phyloP scores from a whole-genome alignment of 2,888 invertebrate genomes.

The Ptychoptera albimana region DNA sequence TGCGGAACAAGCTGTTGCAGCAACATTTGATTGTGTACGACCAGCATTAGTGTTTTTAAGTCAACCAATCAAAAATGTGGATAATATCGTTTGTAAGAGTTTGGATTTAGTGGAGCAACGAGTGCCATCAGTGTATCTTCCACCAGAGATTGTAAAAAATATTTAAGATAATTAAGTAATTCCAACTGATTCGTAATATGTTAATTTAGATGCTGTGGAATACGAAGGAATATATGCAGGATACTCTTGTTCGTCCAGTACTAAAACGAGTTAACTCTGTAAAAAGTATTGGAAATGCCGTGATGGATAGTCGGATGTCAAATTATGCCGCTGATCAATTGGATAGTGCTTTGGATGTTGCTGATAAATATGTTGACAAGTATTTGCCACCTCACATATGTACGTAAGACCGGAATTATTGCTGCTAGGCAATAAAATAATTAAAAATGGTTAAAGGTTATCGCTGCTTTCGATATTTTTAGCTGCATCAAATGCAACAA shows the following conservation, averaged over 20 bases:
- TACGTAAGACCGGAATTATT: too few species aligned
- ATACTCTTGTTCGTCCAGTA: slow-evolving; percentile 47
- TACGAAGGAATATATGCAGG: slow-evolving; percentile 59
- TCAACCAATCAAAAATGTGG: slow-evolving; percentile 53
- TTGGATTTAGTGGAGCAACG: slow-evolving; percentile 72
- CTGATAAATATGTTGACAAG: slow-evolving; percentile 69
- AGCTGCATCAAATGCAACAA: too few species aligned
- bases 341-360: slow-evolving; percentile 58
- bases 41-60: slow-evolving; percentile 59
- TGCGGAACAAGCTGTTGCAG: slow-evolving; percentile 56
- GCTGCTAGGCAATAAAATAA: too few species aligned
- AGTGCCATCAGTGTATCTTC: slow-evolving; percentile 66
- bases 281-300: slow-evolving; percentile 57
- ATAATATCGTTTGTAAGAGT: slow-evolving; percentile 64
- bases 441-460: too few species aligned
- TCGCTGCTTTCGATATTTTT: too few species aligned
- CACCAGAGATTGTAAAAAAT: slow-evolving; percentile 60
- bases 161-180: background rate
- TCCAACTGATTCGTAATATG: slow-evolving; percentile 14
- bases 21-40: slow-evolving; percentile 53
- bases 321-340: slow-evolving; percentile 56
- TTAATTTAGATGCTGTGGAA: slow-evolving; percentile 54
- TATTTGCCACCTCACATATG: slow-evolving; percentile 39
- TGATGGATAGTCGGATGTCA: slow-evolving; percentile 53
- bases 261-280: slow-evolving; percentile 66